A percentile compares a stretch with the other conserved stretches of the same genome.
Evolutionary conservation across 2,113 vertebrate species (phyloP).

Genomic region (Prunella fulvescens): DNA sequence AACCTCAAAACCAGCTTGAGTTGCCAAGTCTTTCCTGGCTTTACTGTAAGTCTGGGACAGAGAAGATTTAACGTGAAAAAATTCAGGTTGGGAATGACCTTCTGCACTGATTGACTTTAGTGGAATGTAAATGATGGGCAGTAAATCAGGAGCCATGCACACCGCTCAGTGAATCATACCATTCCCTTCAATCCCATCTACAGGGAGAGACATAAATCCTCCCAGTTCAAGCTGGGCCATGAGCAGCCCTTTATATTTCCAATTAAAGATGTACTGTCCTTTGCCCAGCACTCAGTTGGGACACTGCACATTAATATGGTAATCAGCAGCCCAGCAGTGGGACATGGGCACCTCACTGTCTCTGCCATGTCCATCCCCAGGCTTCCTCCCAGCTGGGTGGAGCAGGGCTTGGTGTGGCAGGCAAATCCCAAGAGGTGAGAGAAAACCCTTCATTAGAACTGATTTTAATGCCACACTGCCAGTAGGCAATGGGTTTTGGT

Average conservation of each 20-base stretch:
- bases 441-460: background rate
- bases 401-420: background rate
- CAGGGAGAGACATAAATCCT: slow-evolving; percentile 81
- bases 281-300: slow-evolving; percentile 46
- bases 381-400: background rate
- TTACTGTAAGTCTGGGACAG: slow-evolving; percentile 33
- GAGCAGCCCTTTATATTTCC: slow-evolving; percentile 70
- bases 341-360: background rate
- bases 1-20: background rate
- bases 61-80: slow-evolving; percentile 75
- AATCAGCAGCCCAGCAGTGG: slow-evolving; percentile 25
- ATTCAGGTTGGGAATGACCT: slow-evolving; percentile 82
- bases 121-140: slow-evolving; percentile 81
- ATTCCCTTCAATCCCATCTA: slow-evolving; percentile 79
- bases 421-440: background rate
- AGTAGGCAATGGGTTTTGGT: background rate
- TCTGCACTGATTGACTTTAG: slow-evolving; percentile 86
- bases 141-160: slow-evolving; percentile 80
- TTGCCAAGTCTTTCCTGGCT: background rate
- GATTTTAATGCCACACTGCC: background rate
- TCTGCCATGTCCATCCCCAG: background rate
- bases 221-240: slow-evolving; percentile 58
- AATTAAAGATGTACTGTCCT: slow-evolving; percentile 73
- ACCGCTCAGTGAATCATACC: slow-evolving; percentile 70
- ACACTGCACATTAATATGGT: slow-evolving; percentile 55